These are phyloP conservation scores for Prunella fulvescens DNA, from an alignment of 2,113 vertebrate genomes.

Conservation along the genomic window DNA sequence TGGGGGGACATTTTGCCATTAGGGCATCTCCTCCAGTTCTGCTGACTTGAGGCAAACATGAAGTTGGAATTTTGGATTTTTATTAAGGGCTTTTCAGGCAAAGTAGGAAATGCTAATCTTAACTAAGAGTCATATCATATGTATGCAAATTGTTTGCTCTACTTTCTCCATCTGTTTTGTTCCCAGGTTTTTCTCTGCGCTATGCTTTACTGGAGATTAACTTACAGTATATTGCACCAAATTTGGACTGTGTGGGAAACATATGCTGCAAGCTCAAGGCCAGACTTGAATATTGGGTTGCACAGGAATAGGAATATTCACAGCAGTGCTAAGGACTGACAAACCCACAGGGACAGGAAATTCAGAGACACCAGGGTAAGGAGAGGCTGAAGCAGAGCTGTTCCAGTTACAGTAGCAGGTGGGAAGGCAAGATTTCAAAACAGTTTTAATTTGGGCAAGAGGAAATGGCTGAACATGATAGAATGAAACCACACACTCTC, in stretches of 20 bases:
- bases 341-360: conserved; percentile 54
- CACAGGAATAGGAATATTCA: conserved; percentile 56
- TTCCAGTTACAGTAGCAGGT: conserved; percentile 50
- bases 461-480: conserved; percentile 20
- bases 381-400: conserved; percentile 33
- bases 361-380: conserved; percentile 23
- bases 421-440: conserved; percentile 45
- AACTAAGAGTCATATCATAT: conserved; percentile 54
- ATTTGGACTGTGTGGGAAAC: conserved; percentile 59
- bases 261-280: conserved; percentile 60
- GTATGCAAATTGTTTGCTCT: conserved; percentile 67
- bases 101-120: conserved; percentile 55
- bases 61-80: not conserved
- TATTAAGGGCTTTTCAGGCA: conserved; percentile 22
- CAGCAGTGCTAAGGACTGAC: conserved; percentile 32
- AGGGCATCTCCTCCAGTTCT: not conserved
- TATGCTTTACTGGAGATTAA: conserved; percentile 51
- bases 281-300: conserved; percentile 55
- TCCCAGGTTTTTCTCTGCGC: conserved; percentile 23
- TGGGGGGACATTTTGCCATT: not conserved
- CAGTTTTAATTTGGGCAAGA: conserved; percentile 20
- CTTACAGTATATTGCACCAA: conserved; percentile 46
- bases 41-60: not conserved
- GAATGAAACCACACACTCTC: not conserved
- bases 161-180: conserved; percentile 66